These are phyloP conservation scores for Lasioglossum lativentre DNA, from an alignment of 2,888 invertebrate species.

Conservation along the genomic window DNA sequence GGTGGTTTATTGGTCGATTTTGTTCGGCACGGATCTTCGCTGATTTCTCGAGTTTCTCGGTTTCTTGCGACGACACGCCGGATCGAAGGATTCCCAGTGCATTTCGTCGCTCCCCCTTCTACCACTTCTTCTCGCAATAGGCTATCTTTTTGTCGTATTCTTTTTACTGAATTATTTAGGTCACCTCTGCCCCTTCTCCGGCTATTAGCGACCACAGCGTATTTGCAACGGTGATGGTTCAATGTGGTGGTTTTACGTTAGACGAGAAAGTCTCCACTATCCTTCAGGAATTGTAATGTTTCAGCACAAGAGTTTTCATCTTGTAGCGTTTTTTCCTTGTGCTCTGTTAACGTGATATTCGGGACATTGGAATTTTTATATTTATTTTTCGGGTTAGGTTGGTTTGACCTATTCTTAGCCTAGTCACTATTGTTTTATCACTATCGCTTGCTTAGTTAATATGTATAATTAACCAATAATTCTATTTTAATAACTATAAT, in stretches of 20 bases:
- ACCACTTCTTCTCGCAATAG: neutral
- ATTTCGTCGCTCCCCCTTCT: neutral
- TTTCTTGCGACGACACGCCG: neutral
- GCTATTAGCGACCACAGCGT: neutral
- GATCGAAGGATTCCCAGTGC: neutral
- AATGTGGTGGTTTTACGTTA: neutral
- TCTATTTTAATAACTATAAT: no score
- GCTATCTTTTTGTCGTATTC: neutral
- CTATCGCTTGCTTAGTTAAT: no score
- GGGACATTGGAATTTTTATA: no score
- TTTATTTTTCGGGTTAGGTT: neutral
- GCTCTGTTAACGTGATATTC: neutral
- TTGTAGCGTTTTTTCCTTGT: neutral
- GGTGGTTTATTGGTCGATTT: neutral
- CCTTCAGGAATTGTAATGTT: neutral
- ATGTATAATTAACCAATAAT: no score
- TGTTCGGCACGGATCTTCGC: conserved; percentile 2
- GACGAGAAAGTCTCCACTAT: neutral
- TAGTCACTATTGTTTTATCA: neutral
- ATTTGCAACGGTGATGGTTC: neutral
- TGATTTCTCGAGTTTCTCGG: conserved; percentile 1
- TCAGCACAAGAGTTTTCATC: neutral
- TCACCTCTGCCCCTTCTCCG: neutral
- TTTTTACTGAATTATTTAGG: neutral
- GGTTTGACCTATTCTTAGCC: neutral